Conservation (phyloP, 1,140 invertebrate species). For the Polypedilum vanderplanki region DNA sequence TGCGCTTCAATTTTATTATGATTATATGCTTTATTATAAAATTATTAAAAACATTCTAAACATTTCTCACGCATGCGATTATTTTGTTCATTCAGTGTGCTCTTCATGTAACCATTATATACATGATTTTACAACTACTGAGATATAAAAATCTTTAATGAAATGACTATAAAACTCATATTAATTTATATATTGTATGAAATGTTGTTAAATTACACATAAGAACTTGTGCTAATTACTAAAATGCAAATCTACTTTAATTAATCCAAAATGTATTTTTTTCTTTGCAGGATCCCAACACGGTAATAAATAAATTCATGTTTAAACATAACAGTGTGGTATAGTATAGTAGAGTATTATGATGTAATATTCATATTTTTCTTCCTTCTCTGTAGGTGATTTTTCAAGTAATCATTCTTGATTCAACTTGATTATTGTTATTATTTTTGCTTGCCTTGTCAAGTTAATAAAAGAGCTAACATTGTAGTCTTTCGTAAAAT, state of each 20-base stretch:
- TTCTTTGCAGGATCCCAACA: constrained; percentile 22
- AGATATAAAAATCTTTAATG: not conserved
- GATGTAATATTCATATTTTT: not conserved
- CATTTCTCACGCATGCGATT: not conserved
- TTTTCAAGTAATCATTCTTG: not conserved
- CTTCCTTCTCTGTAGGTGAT: not conserved
- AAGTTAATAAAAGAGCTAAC: not conserved
- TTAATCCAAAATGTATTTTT: not conserved
- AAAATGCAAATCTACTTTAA: constrained; percentile 7
- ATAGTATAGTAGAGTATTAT: too few species aligned
- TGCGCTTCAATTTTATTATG: not conserved
- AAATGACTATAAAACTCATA: too few species aligned
- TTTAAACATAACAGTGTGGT: not conserved
- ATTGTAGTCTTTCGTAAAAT: too few species aligned
- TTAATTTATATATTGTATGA: not conserved
- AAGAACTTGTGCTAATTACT: constrained; percentile 4
- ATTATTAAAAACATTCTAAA: not conserved
- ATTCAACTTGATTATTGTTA: constrained; percentile 6
- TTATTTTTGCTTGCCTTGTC: not conserved
- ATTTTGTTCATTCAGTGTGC: not conserved
- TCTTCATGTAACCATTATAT: not conserved
- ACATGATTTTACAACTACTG: not conserved
- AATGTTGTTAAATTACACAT: not conserved
- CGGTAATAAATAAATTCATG: constrained; percentile 21
- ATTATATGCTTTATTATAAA: too few species aligned